Base-by-base conservation (phyloP, 2,888 invertebrate genomes). In the Temnothorax rugatulus region DNA sequence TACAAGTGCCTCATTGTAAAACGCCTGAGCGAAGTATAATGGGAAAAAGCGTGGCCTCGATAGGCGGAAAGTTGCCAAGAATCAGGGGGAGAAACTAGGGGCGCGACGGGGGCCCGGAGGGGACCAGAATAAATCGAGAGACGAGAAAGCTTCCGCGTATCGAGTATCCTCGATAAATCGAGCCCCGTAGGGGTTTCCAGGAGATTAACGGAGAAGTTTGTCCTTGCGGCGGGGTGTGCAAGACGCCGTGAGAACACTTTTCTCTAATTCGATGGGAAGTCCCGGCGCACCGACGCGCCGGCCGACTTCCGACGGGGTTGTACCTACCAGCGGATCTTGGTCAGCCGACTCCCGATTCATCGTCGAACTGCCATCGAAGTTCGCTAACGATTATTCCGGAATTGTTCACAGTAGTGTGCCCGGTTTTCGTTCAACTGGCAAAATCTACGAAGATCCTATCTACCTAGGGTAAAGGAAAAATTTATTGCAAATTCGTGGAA, bases 241-340 rank as follows among this genome's bases (percentile, higher is more conserved):
- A 87, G 88, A 85, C 86, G 86, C 90, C 90, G 84, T 87, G 89
- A 89, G 91, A 89, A 91, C 93, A 92, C 92, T 93, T 93, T 92
- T 91, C 93, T 90, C 92, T 92, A 92, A 93, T 93, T 92, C 91
- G 92, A 91, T 89, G 91, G 91, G 88, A 91, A 92, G 91, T 92
- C 92, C 88, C 89, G 86, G 75, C 85, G 88, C 74, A 69, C 82
- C 85, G 83, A 75, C 82, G 84, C 85, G 68, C 75, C 84, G 83
- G 44, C 82, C 88, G 87, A 86, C 82, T 88, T 87, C 87, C 91
- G 88, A 76, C 66, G 71, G 73, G 50, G 84, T 85, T 85, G 66
- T 52, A 66, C 50, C 38, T 66, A 76, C 52, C 59, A 73, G 79
- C 88, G 87, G 86, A 88, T 90, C 91, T 91, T 88, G 89, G 90